A percentile compares a stretch with the other conserved stretches of the same genome.
phyloP scores from a whole-genome alignment of 2,888 invertebrate species.

The Coleophora flavipennella region DNA sequence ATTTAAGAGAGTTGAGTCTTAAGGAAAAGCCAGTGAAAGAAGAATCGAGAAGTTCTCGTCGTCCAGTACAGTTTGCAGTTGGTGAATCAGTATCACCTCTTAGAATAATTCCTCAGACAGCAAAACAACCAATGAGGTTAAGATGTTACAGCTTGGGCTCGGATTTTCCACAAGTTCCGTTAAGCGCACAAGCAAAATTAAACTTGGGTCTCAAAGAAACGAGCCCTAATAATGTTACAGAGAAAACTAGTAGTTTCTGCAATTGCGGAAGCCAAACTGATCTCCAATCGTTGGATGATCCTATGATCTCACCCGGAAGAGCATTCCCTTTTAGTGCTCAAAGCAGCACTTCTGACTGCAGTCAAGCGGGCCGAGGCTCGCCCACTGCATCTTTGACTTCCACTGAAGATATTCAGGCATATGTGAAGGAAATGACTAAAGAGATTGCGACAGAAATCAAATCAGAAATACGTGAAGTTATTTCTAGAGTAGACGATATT shows the following conservation, averaged over 20 bases:
- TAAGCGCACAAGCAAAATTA: conserved; percentile 76
- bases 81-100: conserved; percentile 76
- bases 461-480: conserved; percentile 85
- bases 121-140: conserved; percentile 43
- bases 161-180: conserved; percentile 62
- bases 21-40: conserved; percentile 55
- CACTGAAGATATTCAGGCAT: conserved; percentile 79
- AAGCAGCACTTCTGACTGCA: conserved; percentile 69
- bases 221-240: conserved; percentile 50
- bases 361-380: conserved; percentile 68
- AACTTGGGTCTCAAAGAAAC: conserved; percentile 74
- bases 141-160: conserved; percentile 80
- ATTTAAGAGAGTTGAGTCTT: conserved; percentile 57
- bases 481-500: conserved; percentile 85
- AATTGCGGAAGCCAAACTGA: conserved; percentile 84
- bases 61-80: conserved; percentile 77
- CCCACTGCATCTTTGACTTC: conserved; percentile 69
- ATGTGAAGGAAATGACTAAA: conserved; percentile 83
- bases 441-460: conserved; percentile 86
- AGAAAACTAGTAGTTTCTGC: conserved; percentile 67
- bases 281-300: conserved; percentile 75
- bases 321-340: conserved; percentile 61
- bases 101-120: conserved; percentile 37
- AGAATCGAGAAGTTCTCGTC: conserved; percentile 32
- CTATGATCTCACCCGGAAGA: conserved; percentile 56